These are phyloP conservation scores for Mystacornis crossleyi DNA, from an alignment of 2,113 vertebrate genomes.

Conservation along the genomic window DNA sequence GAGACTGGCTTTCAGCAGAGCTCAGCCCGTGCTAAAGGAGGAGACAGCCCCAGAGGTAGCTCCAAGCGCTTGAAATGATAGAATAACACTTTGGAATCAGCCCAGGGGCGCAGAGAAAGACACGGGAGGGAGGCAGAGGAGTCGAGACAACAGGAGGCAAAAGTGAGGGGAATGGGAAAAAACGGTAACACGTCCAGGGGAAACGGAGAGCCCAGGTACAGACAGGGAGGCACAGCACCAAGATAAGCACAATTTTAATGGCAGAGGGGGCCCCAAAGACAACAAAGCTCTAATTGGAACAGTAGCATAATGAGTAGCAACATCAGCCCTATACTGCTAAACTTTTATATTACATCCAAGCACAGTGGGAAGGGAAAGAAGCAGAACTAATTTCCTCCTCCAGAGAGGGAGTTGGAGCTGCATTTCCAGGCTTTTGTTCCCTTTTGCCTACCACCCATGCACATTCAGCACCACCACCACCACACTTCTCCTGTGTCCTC, in stretches of 20 bases:
- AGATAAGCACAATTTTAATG: background rate
- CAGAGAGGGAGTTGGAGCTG: background rate
- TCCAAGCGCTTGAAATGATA: background rate
- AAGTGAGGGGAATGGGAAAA: background rate
- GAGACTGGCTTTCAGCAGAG: slow-evolving; percentile 9
- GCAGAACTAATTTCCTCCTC: background rate
- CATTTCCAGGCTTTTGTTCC: background rate
- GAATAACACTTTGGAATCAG: background rate
- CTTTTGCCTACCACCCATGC: background rate
- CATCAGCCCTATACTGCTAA: background rate
- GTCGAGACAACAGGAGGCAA: background rate
- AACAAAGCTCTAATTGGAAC: background rate
- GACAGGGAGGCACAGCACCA: background rate
- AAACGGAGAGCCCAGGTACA: background rate
- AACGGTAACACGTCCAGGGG: background rate
- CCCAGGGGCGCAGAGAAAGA: background rate
- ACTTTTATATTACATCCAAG: background rate
- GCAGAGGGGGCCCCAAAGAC: background rate
- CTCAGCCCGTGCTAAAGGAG: slow-evolving; percentile 3
- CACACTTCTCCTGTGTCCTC: background rate
- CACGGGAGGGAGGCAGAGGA: background rate
- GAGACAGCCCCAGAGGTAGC: slow-evolving; percentile 9
- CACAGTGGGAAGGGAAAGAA: background rate
- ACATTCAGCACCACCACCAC: background rate
- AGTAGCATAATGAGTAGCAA: background rate